Percentiles rank a stretch among this genome's conserved stretches.
phyloP scores from a whole-genome alignment of 2,797 vertebrate species.

The Oceanodroma leucorhoa region DNA sequence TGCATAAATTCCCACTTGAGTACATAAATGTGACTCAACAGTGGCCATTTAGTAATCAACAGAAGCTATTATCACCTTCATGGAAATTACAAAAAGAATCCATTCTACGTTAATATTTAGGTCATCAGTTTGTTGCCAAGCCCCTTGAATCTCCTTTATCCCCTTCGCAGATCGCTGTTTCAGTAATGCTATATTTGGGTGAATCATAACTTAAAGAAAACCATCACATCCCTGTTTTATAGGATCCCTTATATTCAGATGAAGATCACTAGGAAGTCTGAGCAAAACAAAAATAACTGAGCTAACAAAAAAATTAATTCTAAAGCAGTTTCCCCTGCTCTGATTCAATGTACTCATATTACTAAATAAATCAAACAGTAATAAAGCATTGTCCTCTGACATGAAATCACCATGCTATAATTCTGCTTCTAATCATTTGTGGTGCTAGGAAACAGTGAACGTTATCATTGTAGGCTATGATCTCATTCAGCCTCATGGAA shows the following conservation, averaged over 20 bases:
- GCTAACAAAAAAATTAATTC: not conserved
- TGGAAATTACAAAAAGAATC: not conserved
- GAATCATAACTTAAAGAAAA: not conserved
- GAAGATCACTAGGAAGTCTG: not conserved
- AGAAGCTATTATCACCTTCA: not conserved
- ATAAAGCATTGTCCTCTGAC: constrained; percentile 40
- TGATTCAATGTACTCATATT: constrained; percentile 7
- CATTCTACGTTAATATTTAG: not conserved
- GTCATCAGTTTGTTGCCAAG: not conserved
- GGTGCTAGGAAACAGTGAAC: not conserved
- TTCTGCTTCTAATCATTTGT: constrained; percentile 10
- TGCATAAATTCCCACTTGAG: not conserved
- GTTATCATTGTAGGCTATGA: not conserved
- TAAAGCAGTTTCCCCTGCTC: not conserved
- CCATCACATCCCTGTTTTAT: not conserved
- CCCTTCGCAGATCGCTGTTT: not conserved
- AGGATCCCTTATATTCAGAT: not conserved
- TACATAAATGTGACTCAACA: not conserved
- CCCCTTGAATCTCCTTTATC: not conserved
- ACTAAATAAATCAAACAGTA: constrained; percentile 38
- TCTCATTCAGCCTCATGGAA: not conserved
- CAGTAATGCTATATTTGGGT: not conserved
- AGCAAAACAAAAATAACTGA: not conserved
- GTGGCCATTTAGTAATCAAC: not conserved
- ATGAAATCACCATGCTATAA: constrained; percentile 28